These are phyloP conservation scores for Chelon labrosus DNA, from an alignment of 2,797 vertebrate genomes.

Conservation along the genomic window DNA sequence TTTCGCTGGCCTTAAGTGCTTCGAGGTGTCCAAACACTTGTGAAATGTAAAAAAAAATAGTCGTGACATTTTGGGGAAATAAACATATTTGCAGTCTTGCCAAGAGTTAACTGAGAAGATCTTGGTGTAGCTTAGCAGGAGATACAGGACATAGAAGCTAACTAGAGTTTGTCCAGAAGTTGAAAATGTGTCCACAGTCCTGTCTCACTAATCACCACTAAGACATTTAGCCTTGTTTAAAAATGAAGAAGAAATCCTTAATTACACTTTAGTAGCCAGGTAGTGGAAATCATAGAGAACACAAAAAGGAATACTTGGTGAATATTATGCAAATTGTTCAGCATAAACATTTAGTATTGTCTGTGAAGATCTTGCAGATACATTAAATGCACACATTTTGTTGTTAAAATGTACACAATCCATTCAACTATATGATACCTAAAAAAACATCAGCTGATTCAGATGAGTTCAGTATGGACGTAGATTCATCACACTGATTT, in stretches of 20 bases:
- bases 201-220: neutral
- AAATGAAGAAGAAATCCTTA: neutral
- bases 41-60: too few species aligned
- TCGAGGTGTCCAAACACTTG: too few species aligned
- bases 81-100: too few species aligned
- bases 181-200: neutral
- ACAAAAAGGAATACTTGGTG: neutral
- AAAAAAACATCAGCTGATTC: neutral
- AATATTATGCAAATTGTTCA: too few species aligned
- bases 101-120: too few species aligned
- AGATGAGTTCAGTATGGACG: neutral
- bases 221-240: neutral
- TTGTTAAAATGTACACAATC: neutral
- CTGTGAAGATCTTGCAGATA: neutral
- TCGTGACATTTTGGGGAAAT: too few species aligned
- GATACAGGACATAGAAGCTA: neutral
- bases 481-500: conserved; percentile 6
- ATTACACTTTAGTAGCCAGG: neutral
- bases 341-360: neutral
- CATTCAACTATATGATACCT: too few species aligned
- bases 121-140: too few species aligned
- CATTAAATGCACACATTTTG: conserved; percentile 1
- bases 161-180: neutral
- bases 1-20: too few species aligned
- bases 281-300: neutral